These are phyloP conservation scores for Stenoptilia bipunctidactyla DNA, from an alignment of 2,888 invertebrate species.

Conservation along the genomic window DNA sequence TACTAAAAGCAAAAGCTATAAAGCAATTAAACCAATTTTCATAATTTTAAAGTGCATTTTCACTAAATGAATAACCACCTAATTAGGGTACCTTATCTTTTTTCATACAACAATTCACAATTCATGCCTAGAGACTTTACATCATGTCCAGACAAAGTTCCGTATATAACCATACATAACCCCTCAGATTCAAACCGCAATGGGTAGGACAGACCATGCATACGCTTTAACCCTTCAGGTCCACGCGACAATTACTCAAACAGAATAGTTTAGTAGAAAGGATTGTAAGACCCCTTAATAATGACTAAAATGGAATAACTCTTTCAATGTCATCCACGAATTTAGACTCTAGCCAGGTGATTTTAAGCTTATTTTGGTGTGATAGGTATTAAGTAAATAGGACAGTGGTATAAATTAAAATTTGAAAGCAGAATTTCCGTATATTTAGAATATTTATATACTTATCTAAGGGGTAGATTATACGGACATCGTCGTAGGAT, in stretches of 20 bases:
- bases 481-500: conserved; percentile 51
- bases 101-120: too few species aligned
- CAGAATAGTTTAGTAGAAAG: conserved; percentile 72
- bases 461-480: conserved; percentile 42
- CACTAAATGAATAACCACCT: not conserved
- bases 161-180: conserved; percentile 10
- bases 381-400: conserved; percentile 1
- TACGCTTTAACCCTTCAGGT: conserved; percentile 66
- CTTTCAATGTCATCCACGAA: not conserved
- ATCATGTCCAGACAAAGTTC: conserved; percentile 5
- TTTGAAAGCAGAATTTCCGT: conserved; percentile 44
- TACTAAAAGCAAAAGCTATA: too few species aligned
- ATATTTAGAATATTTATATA: conserved; percentile 68
- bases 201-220: conserved; percentile 58
- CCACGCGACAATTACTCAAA: conserved; percentile 72
- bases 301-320: conserved; percentile 15
- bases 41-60: not conserved
- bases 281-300: conserved; percentile 48
- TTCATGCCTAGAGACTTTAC: conserved; percentile 2
- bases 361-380: conserved; percentile 9
- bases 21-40: too few species aligned
- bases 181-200: conserved; percentile 39
- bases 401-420: conserved; percentile 9
- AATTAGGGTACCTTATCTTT: conserved; percentile 6
- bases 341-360: conserved; percentile 4